Evolutionary conservation across 2,888 invertebrate genomes (phyloP), one percentile per base, ranked within the genome.

Genomic region (Iselma pallidipennis): DNA sequence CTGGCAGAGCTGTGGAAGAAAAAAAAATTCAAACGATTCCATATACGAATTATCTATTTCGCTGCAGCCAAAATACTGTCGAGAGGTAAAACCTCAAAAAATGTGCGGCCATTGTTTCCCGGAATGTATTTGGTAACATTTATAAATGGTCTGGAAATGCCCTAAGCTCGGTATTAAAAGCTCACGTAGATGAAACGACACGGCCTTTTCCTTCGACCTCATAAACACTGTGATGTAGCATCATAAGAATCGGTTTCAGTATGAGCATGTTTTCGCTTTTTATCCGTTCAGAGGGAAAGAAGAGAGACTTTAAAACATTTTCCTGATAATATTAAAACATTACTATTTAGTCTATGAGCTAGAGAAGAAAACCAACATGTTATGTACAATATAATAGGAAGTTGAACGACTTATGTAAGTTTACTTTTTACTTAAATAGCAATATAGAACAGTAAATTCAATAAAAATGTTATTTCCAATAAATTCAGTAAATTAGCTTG

Each of bases 381-480:
- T n/a, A n/a, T n/a, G n/a, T n/a, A n/a, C n/a, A n/a, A n/a, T n/a
- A n/a, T n/a, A n/a, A n/a, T n/a, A n/a, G n/a, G n/a, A n/a, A n/a
- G n/a, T n/a, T n/a, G n/a, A n/a, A n/a, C n/a, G n/a, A n/a, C n/a
- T n/a, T n/a, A n/a, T n/a, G n/a, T n/a, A n/a, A n/a, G n/a, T n/a
- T n/a, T n/a, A n/a, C n/a, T 59, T 53, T 56, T 54, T 55, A 58
- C 68, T 69, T 74, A 74, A 76, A 72, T 75, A 74, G 74, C 75
- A 72, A 75, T 75, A 75, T 76, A 71, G 73, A 6, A 72, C 70
- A 73, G 74, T 77, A 77, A 76, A 77, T 77, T 76, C 72, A 74
- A 76, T 77, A 71, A 74, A 68, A 71, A 65, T 72, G 71, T 71
- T 71, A 74, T 74, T 74, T 73, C 73, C 71, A 70, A 73, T 73